Evolutionary conservation across 2,888 invertebrate species (phyloP), one percentile per base, ranked within the genome.

Genomic region (Cantharis lateralis): DNA sequence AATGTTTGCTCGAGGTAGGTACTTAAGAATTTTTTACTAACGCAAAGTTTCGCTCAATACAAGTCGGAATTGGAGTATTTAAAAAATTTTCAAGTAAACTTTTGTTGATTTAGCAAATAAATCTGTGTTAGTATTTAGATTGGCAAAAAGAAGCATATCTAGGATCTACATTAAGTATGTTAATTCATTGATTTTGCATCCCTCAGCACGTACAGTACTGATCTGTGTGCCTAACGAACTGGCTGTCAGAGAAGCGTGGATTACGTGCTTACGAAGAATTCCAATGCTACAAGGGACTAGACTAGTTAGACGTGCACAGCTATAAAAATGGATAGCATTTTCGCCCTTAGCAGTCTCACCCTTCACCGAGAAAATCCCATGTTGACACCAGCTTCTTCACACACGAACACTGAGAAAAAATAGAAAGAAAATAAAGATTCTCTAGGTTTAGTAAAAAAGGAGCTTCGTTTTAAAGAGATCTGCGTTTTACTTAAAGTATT

Each of bases 381-480:
- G 84, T 85, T 85, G 84, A 85, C 86, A 85, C 84, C 85, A 82
- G 83, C 83, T 84, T 83, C 84, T 84, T 85, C 84, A 84, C 84
- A 84, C 84, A 84, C 83, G 83, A 84, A 84, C 84, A 83, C 81
- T 76, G 82, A 79, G 82, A 83, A 85, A 85, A 85, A 84, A 84
- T 82, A 84, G 83, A 83, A 84, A 81, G 85, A 85, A 84, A 85
- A 84, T 85, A 85, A 84, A 83, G 84, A 83, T 81, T 84, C 83
- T 83, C 80, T 77, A 76, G 81, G 82, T 80, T 85, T 82, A 84
- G 82, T 77, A 82, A 81, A 82, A 84, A 84, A 82, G 81, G 80
- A 82, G 81, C 82, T 82, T 80, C 83, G 78, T 82, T 84, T 83
- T 82, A 83, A 83, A 83, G 81, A 81, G 82, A 79, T 81, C 80